Conservation (phyloP, 2,888 invertebrate species). For the Heteromyza rotundicornis region DNA sequence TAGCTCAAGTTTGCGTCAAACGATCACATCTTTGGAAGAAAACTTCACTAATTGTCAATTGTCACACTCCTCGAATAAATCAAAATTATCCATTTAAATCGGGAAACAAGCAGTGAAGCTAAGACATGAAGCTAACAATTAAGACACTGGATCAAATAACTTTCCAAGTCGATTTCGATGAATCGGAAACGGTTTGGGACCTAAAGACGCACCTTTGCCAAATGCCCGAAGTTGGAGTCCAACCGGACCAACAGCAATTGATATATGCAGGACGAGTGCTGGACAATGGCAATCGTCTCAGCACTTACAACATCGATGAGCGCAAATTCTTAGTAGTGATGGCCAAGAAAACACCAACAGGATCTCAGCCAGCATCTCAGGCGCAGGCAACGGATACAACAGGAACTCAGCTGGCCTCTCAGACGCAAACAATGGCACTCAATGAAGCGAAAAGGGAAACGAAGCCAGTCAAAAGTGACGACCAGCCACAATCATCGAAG, state of each 20-base stretch:
- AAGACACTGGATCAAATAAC: conserved; percentile 93
- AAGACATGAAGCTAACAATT: conserved; percentile 72
- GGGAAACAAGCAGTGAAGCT: no score
- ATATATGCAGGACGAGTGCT: conserved; percentile 96
- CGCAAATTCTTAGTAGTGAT: conserved; percentile 96
- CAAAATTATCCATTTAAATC: no score
- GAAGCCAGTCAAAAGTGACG: conserved; percentile 9
- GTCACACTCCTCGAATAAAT: no score
- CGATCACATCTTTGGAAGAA: no score
- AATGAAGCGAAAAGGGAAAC: neutral
- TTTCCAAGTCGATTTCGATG: conserved; percentile 87
- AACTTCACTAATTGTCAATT: no score
- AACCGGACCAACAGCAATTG: conserved; percentile 86
- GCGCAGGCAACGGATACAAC: conserved; percentile 4
- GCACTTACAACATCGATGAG: conserved; percentile 90
- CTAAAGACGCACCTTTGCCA: conserved; percentile 70
- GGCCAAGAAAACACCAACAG: conserved; percentile 65
- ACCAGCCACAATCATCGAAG: conserved; percentile 27
- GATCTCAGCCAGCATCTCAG: neutral
- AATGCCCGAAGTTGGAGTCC: conserved; percentile 52
- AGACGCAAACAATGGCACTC: no score
- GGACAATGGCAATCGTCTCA: conserved; percentile 80
- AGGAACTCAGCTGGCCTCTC: neutral
- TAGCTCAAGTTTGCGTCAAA: no score
- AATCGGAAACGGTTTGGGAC: conserved; percentile 81